Conservation (phyloP, 2,888 invertebrate genomes). For the Rhodophaea formosa region DNA sequence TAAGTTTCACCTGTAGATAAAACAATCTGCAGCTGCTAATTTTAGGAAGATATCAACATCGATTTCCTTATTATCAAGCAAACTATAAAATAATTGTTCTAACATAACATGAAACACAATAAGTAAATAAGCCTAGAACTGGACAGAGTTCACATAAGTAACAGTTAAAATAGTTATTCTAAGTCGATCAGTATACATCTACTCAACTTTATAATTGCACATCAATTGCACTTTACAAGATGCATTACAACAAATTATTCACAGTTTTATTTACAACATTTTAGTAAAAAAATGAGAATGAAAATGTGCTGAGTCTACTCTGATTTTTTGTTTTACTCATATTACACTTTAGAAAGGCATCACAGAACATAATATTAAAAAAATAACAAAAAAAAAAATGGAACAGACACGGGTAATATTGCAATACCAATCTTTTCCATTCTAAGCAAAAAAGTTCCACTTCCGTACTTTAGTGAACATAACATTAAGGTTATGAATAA, state of each 20-base stretch:
- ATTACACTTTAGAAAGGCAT: too few relatives aligned
- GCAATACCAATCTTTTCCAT: too few relatives aligned
- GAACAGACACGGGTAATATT: too few relatives aligned
- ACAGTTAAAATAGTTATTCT: slow-evolving; percentile 59
- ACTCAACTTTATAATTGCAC: slow-evolving; percentile 78
- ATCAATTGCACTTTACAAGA: slow-evolving; percentile 79
- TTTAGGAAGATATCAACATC: background rate
- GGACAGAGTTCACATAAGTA: slow-evolving; percentile 68
- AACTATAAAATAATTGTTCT: slow-evolving; percentile 4
- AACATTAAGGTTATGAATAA: too few relatives aligned
- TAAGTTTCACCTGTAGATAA: too few relatives aligned
- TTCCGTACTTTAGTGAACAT: too few relatives aligned
- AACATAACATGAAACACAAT: slow-evolving; percentile 30
- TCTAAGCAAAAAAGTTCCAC: too few relatives aligned
- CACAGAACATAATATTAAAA: too few relatives aligned
- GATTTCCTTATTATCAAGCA: background rate
- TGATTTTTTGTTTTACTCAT: too few relatives aligned
- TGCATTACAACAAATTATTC: slow-evolving; percentile 79
- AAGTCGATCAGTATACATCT: slow-evolving; percentile 64
- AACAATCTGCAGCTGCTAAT: too few relatives aligned
- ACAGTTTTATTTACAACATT: slow-evolving; percentile 66
- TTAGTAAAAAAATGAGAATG: slow-evolving; percentile 9
- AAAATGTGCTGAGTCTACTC: slow-evolving; percentile 10
- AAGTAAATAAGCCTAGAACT: slow-evolving; percentile 55
- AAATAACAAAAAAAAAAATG: too few relatives aligned